Evolutionary conservation across 2,113 vertebrate species (phyloP), one percentile per base, ranked within the genome.

Genomic region (Tragelaphus buxtoni): DNA sequence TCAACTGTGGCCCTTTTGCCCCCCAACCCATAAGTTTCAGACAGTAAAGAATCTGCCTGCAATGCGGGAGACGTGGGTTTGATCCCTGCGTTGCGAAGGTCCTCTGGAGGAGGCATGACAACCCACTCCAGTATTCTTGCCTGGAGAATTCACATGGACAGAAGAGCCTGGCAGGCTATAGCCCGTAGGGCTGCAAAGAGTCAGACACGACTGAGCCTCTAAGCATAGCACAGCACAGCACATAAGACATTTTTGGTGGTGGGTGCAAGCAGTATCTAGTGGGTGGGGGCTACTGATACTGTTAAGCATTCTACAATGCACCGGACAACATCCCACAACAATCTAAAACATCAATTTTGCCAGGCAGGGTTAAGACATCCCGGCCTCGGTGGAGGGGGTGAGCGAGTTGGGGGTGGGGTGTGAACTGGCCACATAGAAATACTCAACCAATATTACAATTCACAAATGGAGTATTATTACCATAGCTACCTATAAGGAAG

Each of bases 361-460:
- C 5, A 14, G 47, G 53, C 4, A 7, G 30, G 53, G 39, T 13
- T 72, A 61, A 51, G 26, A 56, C 53, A 58, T 18, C 30, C 69
- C 83, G 28, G 80, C 22, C 32, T 35, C 4, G 2, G 42, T 69
- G 18, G 65, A 39, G 0, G 5, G 65, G 65, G 18, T 24, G 9
- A 39, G 35, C 5, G 5, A 18, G 60, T 26, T 0, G 13, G 35
- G 9, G 7, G n/a, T 0, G 3, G 35, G 18, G 80, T 45, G 47
- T 76, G 28, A 14, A 22, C 0, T 39, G 49, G 13, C 49, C 39
- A 18, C 77, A 35, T 16, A 81, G 86, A 81, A 87, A 76, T 7
- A 3, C 39, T 74, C 16, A 56, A n/a, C 39, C 20, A 18, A 58
- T 10, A 3, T 32, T 35, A 6, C 11, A 11, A 9, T 35, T 87